Conservation (phyloP, 2,113 vertebrate genomes). For the Axis porcinus region DNA sequence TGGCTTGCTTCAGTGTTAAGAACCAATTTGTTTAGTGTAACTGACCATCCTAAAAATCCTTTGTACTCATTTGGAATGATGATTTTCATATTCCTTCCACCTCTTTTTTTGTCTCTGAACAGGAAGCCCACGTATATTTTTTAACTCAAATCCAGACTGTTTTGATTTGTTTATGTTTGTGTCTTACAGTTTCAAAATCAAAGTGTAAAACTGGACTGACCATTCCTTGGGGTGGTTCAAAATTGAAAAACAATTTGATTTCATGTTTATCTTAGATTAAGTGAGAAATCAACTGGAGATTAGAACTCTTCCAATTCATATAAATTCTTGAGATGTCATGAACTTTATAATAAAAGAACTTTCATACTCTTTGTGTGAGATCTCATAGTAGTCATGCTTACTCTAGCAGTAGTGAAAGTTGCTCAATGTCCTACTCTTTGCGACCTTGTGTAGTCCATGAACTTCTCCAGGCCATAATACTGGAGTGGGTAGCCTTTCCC, state of each 20-base stretch:
- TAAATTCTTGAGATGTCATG: background rate
- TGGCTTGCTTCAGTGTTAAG: background rate
- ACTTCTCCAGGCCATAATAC: background rate
- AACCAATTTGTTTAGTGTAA: background rate
- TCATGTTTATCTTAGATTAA: constrained; percentile 26
- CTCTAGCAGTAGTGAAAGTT: background rate
- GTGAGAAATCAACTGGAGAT: background rate
- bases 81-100: background rate
- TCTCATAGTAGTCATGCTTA: background rate
- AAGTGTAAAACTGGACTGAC: background rate
- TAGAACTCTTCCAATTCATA: background rate
- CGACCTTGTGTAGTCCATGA: background rate
- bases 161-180: constrained; percentile 13
- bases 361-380: background rate
- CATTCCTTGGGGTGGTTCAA: constrained; percentile 33
- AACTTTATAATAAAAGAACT: background rate
- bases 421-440: background rate
- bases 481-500: background rate
- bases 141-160: background rate
- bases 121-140: background rate
- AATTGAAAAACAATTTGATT: constrained; percentile 27
- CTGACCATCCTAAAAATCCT: background rate
- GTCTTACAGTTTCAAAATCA: background rate
- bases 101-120: background rate
- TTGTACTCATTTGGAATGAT: constrained; percentile 16